Evolutionary conservation across 2,797 vertebrate species (phyloP).

Genomic region (Echeneis naucrates): DNA sequence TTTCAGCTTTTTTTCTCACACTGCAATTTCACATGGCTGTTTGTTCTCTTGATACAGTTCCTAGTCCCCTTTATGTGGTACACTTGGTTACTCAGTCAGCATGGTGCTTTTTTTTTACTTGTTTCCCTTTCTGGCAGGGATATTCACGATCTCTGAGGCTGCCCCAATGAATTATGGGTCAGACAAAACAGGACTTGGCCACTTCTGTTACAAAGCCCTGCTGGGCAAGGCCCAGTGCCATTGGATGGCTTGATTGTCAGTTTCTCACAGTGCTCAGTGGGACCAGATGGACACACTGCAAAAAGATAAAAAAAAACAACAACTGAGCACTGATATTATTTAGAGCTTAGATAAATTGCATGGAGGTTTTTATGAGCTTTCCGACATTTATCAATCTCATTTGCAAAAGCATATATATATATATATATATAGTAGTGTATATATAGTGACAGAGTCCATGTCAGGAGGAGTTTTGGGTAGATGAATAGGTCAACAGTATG

Average conservation of each 20-base stretch:
- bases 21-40: slow-evolving; percentile 31
- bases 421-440: too few species aligned
- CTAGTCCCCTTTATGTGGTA: slow-evolving; percentile 42
- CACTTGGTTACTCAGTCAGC: slow-evolving; percentile 32
- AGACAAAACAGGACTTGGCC: slow-evolving; percentile 67
- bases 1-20: slow-evolving; percentile 25
- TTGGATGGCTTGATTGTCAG: slow-evolving; percentile 39
- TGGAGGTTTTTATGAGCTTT: too few species aligned
- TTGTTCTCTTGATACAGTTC: slow-evolving; percentile 34
- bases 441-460: too few species aligned
- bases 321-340: slow-evolving; percentile 22
- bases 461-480: too few species aligned
- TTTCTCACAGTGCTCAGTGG: slow-evolving; percentile 36
- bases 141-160: slow-evolving; percentile 43
- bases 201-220: slow-evolving; percentile 59
- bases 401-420: too few species aligned
- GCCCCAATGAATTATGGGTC: slow-evolving; percentile 72
- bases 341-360: slow-evolving; percentile 2
- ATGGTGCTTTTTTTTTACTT: slow-evolving; percentile 23
- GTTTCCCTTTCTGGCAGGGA: slow-evolving; percentile 46
- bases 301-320: slow-evolving; percentile 39
- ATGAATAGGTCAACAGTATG: too few species aligned
- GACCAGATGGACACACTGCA: slow-evolving; percentile 68
- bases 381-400: too few species aligned
- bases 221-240: slow-evolving; percentile 51